Evolutionary conservation across 2,888 invertebrate species (phyloP), one percentile per base, ranked within the genome.

Genomic region (Campopleginae sp.): DNA sequence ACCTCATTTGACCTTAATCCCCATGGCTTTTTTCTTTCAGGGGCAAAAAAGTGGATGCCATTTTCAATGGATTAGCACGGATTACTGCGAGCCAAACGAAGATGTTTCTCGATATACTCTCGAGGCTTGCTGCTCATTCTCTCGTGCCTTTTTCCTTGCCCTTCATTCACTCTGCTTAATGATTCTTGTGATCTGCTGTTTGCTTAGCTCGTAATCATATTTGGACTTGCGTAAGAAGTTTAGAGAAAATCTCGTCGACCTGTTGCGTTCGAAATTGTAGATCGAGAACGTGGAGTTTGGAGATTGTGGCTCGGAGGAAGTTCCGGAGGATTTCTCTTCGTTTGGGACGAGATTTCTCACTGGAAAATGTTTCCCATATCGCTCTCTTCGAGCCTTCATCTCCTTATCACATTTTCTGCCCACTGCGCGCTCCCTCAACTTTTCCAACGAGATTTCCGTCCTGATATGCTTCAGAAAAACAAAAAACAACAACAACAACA

Each of bases 361-460:
- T 10, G 38, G 10, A 38, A 38, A 38, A 38, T 0, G 2, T 10
- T 38, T 0, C 38, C 7, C 38, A 7, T n/a, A n/a, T 54, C 27
- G 1, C 54, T 23, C 0, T 12, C 10, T 4, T 0, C 14, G 12
- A 27, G 27, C 5, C 19, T 27, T 27, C 7, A 58, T 27, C 5
- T 58, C 54, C 12, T 58, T 12, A 27, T 58, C 54, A 58, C 5
- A 4, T 27, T 27, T 23, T 51, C 5, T 14, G 17, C 6, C 19
- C 1, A 19, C 8, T 51, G 8, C 54, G 44, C 19, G 33, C 31
- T 31, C 44, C n/a, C 58, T 68, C 23, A 46, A 84, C 82, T 68
- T 81, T 75, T 81, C 80, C 68, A 72, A 75, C 82, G 82, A 86
- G 85, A 81, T 87, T 84, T 74, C 70, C 51, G 58, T 61, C 19